Evolutionary conservation across 2,113 vertebrate species (phyloP).

Genomic region (Pseudonaja textilis): DNA sequence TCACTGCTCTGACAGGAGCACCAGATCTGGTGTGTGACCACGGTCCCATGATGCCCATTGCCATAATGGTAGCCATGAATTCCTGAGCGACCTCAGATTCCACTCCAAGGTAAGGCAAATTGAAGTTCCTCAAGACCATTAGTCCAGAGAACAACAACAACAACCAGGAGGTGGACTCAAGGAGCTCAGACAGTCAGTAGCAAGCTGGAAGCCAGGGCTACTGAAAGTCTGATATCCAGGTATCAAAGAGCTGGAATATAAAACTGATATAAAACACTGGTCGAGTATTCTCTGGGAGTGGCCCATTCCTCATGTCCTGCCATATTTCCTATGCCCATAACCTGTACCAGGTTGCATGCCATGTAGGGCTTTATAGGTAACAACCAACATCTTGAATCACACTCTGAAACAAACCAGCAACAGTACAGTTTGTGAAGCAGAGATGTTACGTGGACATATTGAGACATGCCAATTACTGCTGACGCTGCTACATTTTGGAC

Average conservation of each 20-base stretch:
- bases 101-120: neutral
- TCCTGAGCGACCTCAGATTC: neutral
- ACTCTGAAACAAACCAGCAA: neutral
- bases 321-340: neutral
- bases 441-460: neutral
- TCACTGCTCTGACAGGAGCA: neutral
- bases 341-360: neutral
- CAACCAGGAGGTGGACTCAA: neutral
- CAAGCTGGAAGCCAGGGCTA: neutral
- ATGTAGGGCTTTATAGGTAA: neutral
- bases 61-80: neutral
- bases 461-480: neutral
- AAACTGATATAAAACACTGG: neutral
- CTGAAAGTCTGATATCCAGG: neutral
- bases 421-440: neutral
- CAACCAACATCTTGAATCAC: neutral
- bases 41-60: neutral
- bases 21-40: neutral
- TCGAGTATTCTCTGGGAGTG: neutral
- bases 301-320: neutral
- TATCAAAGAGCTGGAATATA: neutral
- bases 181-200: neutral
- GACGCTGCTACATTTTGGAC: neutral
- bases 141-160: neutral
- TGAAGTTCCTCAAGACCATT: neutral